Conservation (phyloP, 2,113 vertebrate species). For the Cebus imitator region DNA sequence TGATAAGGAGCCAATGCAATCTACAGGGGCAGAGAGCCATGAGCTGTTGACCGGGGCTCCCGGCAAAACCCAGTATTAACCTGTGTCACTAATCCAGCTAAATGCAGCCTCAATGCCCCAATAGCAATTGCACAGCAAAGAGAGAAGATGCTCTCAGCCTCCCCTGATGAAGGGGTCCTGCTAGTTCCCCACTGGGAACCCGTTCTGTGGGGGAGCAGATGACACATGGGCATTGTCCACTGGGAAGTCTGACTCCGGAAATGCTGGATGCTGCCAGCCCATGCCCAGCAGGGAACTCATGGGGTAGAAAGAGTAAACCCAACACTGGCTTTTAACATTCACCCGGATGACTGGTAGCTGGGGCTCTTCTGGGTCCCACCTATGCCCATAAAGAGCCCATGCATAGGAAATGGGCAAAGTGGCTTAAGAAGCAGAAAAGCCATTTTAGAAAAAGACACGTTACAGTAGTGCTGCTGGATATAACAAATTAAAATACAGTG, state of each 20-base stretch:
- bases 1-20: conserved; percentile 93
- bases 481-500: neutral
- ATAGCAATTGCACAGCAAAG: neutral
- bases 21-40: conserved; percentile 76
- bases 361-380: neutral
- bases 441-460: neutral
- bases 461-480: neutral
- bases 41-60: neutral
- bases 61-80: rapidly evolving
- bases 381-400: neutral
- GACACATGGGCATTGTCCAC: neutral
- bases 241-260: neutral
- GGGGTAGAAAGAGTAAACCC: neutral
- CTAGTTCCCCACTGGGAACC: neutral
- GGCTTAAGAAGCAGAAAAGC: neutral
- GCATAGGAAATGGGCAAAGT: neutral
- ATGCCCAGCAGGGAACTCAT: neutral
- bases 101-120: no score
- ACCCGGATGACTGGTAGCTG: neutral
- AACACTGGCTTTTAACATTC: neutral
- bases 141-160: neutral
- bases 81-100: rapidly evolving
- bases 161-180: neutral
- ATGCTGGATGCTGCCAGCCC: neutral
- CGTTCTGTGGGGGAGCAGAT: neutral